Evolutionary conservation across 2,113 vertebrate species (phyloP).

Genomic region (Orcinus orca): DNA sequence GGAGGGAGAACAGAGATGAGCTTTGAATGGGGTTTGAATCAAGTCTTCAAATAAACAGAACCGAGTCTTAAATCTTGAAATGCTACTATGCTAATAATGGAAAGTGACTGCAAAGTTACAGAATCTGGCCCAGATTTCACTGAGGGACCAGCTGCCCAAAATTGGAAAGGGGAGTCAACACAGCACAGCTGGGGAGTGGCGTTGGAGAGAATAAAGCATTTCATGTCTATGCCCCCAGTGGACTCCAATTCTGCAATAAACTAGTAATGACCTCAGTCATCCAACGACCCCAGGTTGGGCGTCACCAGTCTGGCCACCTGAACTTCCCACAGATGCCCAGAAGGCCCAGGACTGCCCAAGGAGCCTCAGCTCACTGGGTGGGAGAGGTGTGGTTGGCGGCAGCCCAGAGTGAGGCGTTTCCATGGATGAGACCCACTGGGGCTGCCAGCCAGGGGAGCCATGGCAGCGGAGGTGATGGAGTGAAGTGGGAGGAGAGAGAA

Average conservation of each 20-base stretch:
- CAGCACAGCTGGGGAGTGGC: not conserved
- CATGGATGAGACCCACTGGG: fast-evolving
- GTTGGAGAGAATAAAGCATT: not conserved
- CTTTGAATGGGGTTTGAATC: not conserved
- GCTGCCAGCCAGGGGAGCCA: not conserved
- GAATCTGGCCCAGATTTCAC: not conserved
- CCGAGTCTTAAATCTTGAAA: not conserved
- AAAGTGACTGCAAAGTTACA: constrained; percentile 1
- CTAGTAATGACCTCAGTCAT: not conserved
- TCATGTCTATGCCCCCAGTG: not conserved
- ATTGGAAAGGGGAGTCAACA: not conserved
- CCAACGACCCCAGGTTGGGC: not conserved
- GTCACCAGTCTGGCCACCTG: not conserved
- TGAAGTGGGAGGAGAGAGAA: not conserved
- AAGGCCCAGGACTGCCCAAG: not conserved
- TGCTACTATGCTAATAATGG: not conserved
- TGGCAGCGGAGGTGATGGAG: not conserved
- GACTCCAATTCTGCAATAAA: not conserved
- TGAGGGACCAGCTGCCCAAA: not conserved
- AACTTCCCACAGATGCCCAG: not conserved
- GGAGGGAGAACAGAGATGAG: not conserved
- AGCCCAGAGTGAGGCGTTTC: not conserved
- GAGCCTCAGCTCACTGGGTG: not conserved
- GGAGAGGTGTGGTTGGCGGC: not conserved
- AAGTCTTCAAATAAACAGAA: constrained; percentile 24